Evolutionary conservation across 2,888 invertebrate species (phyloP), one percentile per base, ranked within the genome.

Genomic region (Melipona beecheii): DNA sequence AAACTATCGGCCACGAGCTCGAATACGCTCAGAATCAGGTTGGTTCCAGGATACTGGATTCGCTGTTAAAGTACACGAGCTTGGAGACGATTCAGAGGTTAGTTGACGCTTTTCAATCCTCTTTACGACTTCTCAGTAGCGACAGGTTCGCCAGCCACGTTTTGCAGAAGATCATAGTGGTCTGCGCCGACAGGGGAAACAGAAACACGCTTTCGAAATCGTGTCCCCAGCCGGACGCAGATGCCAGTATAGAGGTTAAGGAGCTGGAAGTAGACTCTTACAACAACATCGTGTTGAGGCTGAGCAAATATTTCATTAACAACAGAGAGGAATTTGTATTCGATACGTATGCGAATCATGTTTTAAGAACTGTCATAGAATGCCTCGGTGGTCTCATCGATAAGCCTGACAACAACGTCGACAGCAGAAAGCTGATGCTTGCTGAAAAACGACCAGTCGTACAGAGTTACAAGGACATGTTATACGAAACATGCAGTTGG

Each of bases 251-350:
- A 49, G 78, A 88, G 71, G 80, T 87, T 0, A 65, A 83, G 6
- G 81, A 87, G 4, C 76, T 79, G 5, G 90, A 93, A 60, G 92
- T 95, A n/a, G 91, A 95, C 54, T 95, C 94, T 66, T 97, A 97
- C 87, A 95, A 95, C 3, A 95, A 96, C 19, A 97, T 97, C 92
- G 96, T 97, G 1, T 85, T 97, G 21, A 97, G 97, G 93, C 95
- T 97, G 5, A 96, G 97, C 81, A 97, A 96, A 94, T 98, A 97
- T 94, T 95, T 97, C 36, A 94, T 98, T 0, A 98, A 98, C 93
- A 98, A 98, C 95, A 95, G 98, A 80, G 98, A 98, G 93, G 98
- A 98, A 91, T 98, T 97, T 91, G 96, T 97, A 0, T 97, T 96
- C 96, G 97, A 98, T 92, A 95, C 95, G 0, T 97, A 97, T 87